Percentiles rank a stretch among this genome's conserved stretches.
These are phyloP conservation scores for Apodemus speciosus DNA, from an alignment of 2,113 vertebrate species.

Conservation along the genomic window DNA sequence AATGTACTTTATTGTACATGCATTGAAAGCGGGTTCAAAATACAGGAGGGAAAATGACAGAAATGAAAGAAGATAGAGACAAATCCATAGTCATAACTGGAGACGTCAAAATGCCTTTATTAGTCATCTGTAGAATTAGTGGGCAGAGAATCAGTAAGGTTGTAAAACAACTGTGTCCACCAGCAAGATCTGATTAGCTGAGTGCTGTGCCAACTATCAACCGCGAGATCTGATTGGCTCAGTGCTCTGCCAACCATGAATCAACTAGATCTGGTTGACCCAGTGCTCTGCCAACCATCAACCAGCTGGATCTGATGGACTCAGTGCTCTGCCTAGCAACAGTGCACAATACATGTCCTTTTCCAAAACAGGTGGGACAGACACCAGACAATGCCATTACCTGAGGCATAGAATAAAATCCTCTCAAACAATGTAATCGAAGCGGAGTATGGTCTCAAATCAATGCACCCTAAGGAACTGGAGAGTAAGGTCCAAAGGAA, in stretches of 20 bases:
- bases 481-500: background rate
- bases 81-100: background rate
- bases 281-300: background rate
- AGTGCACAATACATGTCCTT: background rate
- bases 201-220: background rate
- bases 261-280: background rate
- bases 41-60: background rate
- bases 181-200: background rate
- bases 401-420: background rate
- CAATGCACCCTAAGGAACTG: background rate
- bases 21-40: background rate
- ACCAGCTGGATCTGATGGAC: background rate
- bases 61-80: background rate
- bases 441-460: background rate
- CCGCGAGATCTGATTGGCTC: background rate
- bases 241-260: background rate
- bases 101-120: background rate
- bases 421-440: background rate
- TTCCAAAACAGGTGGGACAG: background rate
- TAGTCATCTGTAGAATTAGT: background rate
- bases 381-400: background rate
- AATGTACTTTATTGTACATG: background rate
- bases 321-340: background rate
- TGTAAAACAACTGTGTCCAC: background rate
- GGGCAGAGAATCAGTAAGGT: background rate